phyloP scores from a whole-genome alignment of 2,113 vertebrate species.

The Stomatorhinus ivindoensis region DNA sequence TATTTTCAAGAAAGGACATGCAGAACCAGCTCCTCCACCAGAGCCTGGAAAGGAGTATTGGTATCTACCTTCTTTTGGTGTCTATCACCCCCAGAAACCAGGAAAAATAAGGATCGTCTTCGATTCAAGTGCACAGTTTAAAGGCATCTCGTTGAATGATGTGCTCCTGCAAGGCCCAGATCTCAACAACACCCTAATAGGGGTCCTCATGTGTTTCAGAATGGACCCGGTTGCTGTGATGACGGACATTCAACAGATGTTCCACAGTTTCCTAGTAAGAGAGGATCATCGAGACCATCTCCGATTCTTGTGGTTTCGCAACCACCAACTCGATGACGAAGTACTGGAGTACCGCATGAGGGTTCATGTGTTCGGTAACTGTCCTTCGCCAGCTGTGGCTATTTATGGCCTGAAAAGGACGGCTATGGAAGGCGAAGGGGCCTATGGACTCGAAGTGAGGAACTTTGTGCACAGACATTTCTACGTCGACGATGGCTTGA shows the following conservation, averaged over 20 bases:
- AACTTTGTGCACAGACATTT: slow-evolving; percentile 8
- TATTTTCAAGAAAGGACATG: background rate
- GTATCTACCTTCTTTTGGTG: slow-evolving; percentile 2
- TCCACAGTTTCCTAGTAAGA: slow-evolving; percentile 21
- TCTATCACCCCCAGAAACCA: slow-evolving; percentile 17
- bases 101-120: slow-evolving; percentile 11
- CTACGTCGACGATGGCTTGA: slow-evolving; percentile 25
- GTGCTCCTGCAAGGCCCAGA: slow-evolving; percentile 8
- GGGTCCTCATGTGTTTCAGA: slow-evolving; percentile 17
- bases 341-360: background rate
- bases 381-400: slow-evolving; percentile 15
- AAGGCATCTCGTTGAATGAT: slow-evolving; percentile 14
- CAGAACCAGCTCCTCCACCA: background rate
- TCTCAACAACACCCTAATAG: slow-evolving; percentile 21
- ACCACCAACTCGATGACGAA: background rate
- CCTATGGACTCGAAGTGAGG: slow-evolving; percentile 12
- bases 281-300: slow-evolving; percentile 22
- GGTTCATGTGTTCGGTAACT: slow-evolving; percentile 8
- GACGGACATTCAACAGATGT: slow-evolving; percentile 26
- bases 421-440: slow-evolving; percentile 11
- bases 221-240: slow-evolving; percentile 8
- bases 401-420: slow-evolving; percentile 13
- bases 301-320: slow-evolving; percentile 9
- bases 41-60: background rate
- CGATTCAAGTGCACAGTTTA: background rate